Evolutionary conservation across 2,113 vertebrate species (phyloP).

Genomic region (Illadopsis cleaveri): DNA sequence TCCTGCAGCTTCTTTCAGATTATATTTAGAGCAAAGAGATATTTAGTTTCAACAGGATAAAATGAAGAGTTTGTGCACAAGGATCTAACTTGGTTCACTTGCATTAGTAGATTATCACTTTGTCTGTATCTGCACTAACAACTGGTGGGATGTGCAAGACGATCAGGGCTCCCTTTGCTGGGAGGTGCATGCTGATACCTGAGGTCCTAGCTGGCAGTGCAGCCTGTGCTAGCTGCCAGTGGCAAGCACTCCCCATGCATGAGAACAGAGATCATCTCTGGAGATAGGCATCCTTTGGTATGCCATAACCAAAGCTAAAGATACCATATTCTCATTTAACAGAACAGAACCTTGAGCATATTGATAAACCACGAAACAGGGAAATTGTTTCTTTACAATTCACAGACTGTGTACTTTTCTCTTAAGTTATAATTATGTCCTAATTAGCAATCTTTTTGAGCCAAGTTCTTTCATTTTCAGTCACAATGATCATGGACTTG

Average conservation of each 20-base stretch:
- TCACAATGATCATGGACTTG: not conserved
- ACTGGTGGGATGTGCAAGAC: not conserved
- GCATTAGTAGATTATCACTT: not conserved
- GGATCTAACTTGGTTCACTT: not conserved
- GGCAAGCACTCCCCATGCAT: not conserved
- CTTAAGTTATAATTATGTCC: not conserved
- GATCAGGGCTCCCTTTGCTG: not conserved
- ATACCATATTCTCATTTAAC: not conserved
- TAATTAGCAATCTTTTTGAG: not conserved
- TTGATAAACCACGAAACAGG: not conserved
- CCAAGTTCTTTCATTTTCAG: not conserved
- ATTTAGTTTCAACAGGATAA: not conserved
- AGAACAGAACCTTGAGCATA: rapidly evolving
- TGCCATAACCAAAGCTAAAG: not conserved
- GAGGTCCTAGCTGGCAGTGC: not conserved
- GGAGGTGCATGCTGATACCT: not conserved
- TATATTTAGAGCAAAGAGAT: not conserved
- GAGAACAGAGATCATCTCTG: not conserved
- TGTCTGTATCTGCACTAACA: not conserved
- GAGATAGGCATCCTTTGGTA: not conserved
- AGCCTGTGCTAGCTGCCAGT: not conserved
- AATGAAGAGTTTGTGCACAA: not conserved
- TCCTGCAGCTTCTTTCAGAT: not conserved
- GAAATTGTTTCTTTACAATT: not conserved
- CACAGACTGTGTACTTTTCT: not conserved